Evolutionary conservation across 2,797 vertebrate genomes (phyloP).

Genomic region (Cheirogaleus major): DNA sequence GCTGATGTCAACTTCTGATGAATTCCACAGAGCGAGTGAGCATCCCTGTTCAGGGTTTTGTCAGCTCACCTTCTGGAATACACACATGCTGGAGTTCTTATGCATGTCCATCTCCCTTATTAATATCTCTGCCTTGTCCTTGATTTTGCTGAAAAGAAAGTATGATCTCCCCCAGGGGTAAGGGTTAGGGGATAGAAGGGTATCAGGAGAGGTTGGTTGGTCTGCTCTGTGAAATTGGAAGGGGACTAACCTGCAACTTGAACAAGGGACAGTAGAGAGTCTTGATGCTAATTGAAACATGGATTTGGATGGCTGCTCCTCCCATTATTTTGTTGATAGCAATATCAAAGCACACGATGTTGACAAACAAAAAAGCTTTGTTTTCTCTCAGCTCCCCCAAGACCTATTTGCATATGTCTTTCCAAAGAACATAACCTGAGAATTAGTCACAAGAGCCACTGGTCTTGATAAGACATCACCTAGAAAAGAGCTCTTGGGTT

Average conservation of each 20-base stretch:
- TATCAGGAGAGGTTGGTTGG: not conserved
- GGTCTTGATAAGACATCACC: conserved; percentile 45
- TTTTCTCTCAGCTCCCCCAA: conserved; percentile 5
- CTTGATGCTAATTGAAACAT: not conserved
- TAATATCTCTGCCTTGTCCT: not conserved
- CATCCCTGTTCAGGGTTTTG: not conserved
- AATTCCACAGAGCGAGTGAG: not conserved
- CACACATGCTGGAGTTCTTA: not conserved
- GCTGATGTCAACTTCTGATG: not conserved
- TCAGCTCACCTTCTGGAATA: not conserved
- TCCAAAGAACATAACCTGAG: conserved; percentile 1
- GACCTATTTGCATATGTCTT: not conserved
- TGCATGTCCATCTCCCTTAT: not conserved
- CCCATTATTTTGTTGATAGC: not conserved
- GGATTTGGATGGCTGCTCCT: not conserved
- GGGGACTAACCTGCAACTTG: not conserved
- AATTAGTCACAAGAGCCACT: not conserved
- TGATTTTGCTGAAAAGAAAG: conserved; percentile 24
- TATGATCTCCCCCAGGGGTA: not conserved
- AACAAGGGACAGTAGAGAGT: not conserved
- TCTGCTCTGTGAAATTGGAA: not conserved
- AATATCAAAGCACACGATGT: not conserved
- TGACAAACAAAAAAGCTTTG: not conserved
- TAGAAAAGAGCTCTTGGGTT: conserved; percentile 36
- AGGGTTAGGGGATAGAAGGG: not conserved